A percentile compares a stretch with the other conserved stretches of the same genome.
These are phyloP conservation scores for Orchestes rusci DNA, from an alignment of 2,888 invertebrate species.

Conservation along the genomic window DNA sequence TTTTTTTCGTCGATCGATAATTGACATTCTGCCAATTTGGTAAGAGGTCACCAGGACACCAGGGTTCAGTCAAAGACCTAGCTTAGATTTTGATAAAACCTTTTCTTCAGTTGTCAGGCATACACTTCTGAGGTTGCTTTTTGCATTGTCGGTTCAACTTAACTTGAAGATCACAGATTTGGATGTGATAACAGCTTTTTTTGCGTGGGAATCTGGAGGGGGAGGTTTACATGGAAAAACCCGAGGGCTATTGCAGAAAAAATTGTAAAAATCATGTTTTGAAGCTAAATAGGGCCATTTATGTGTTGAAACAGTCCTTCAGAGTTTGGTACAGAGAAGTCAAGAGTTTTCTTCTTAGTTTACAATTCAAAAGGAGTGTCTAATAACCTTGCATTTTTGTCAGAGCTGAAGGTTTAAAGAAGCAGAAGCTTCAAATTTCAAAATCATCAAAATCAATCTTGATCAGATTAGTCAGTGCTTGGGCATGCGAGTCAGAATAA, in stretches of 20 bases:
- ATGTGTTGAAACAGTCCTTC: not conserved
- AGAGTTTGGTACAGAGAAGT: not conserved
- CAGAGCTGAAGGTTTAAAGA: no score
- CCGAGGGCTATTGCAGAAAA: not conserved
- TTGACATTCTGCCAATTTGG: no score
- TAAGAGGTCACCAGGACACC: no score
- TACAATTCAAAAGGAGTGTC: not conserved
- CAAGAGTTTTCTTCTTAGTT: not conserved
- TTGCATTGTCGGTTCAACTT: no score
- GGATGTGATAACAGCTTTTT: no score
- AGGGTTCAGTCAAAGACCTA: no score
- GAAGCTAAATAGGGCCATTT: not conserved
- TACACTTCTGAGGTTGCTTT: no score
- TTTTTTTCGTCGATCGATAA: no score
- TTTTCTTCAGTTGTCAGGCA: no score
- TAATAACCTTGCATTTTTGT: not conserved
- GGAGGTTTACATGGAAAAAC: not conserved
- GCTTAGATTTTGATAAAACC: no score
- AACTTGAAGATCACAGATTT: no score
- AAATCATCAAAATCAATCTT: slow-evolving; percentile 16
- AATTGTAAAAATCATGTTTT: not conserved
- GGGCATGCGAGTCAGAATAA: slow-evolving; percentile 5
- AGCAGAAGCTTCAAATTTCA: no score
- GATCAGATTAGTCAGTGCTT: slow-evolving; percentile 10
- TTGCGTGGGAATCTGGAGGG: not conserved